Base-by-base conservation (phyloP, 1,140 invertebrate genomes). In the Subanguina moxae region DNA sequence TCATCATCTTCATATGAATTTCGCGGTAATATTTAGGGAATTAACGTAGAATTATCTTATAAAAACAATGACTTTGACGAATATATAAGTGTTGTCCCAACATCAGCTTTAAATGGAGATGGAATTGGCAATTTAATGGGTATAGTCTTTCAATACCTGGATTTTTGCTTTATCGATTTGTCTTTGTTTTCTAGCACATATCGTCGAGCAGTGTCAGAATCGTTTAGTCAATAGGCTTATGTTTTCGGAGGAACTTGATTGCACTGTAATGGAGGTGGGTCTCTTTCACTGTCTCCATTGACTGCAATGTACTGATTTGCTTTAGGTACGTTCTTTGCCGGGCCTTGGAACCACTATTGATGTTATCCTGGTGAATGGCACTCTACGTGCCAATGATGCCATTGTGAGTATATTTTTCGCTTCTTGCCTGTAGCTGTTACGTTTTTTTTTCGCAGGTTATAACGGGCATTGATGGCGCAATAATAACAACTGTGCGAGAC, bases 281-380 rank as follows among this genome's bases (percentile, higher is more conserved):
- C 19, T 28, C 19, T 64, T 21, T 46, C 17, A n/a, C n/a, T n/a
- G n/a, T 17, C 27, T 11, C 7, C 64, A 38, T 15, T 5, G n/a
- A n/a, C n/a, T n/a, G n/a, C n/a, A n/a, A n/a, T n/a, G 21, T 9
- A 27, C 19, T 30, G 7, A 57, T 46, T 73, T 28, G n/a, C n/a
- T 69, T 68, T 28, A 83, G 85, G 94, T 98, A 3, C 98, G 98
- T 88, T 93, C 94, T 0, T 90, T 98, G 76, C 89, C 92, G 43
- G 96, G 96, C 57, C 86, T 98, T 66, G 96, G 96, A 27, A 99
- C 94, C 64, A 99, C 96, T 5, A 94, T 99, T 80, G 96, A 99
- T 87, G 91, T 94, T 38, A 97, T 98, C 84, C 87, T 99, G 62
- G 3, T 52, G 8, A 52, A 52, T 52, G 48, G 48, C 8, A 52